These are phyloP conservation scores for Diploscapter pachys DNA, from an alignment of 1,140 invertebrate species.

Conservation along the genomic window DNA sequence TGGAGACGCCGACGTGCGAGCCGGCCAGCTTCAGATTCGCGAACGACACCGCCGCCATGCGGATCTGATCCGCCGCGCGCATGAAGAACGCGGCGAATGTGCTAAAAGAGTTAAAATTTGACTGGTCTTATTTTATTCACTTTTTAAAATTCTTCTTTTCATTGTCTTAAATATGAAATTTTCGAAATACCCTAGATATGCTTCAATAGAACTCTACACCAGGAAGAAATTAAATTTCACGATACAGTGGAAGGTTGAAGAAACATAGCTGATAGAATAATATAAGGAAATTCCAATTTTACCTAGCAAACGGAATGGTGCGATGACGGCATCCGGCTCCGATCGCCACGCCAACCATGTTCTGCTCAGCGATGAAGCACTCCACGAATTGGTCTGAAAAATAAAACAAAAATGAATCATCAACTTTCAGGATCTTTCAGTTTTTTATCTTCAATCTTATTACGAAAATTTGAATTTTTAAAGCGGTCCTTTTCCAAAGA, in stretches of 20 bases:
- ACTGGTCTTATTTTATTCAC: too few relatives aligned
- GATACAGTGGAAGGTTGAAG: too few relatives aligned
- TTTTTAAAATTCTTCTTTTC: too few relatives aligned
- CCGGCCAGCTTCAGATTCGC: conserved; percentile 91
- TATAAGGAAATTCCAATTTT: conserved; percentile 13
- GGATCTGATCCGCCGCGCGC: conserved; percentile 90
- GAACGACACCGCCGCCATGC: conserved; percentile 98
- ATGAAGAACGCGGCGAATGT: conserved; percentile 98
- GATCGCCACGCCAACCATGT: conserved; percentile 87
- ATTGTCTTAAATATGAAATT: too few relatives aligned
- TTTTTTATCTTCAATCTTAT: too few relatives aligned
- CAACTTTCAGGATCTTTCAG: too few relatives aligned
- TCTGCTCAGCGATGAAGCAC: conserved; percentile 98
- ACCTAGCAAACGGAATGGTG: conserved; percentile 55
- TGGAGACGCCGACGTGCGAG: conserved; percentile 90
- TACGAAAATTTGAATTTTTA: too few relatives aligned
- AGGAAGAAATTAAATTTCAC: too few relatives aligned
- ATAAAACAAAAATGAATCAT: too few relatives aligned
- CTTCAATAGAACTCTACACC: too few relatives aligned
- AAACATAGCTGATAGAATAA: not conserved
- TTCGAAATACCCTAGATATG: too few relatives aligned
- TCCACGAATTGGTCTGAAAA: conserved; percentile 76
- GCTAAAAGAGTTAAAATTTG: conserved; percentile 65
- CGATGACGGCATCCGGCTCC: conserved; percentile 65
- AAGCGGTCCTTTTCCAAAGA: too few relatives aligned